Evolutionary conservation across 2,797 vertebrate species (phyloP), one percentile per base, ranked within the genome.

Genomic region (Pampus argenteus): DNA sequence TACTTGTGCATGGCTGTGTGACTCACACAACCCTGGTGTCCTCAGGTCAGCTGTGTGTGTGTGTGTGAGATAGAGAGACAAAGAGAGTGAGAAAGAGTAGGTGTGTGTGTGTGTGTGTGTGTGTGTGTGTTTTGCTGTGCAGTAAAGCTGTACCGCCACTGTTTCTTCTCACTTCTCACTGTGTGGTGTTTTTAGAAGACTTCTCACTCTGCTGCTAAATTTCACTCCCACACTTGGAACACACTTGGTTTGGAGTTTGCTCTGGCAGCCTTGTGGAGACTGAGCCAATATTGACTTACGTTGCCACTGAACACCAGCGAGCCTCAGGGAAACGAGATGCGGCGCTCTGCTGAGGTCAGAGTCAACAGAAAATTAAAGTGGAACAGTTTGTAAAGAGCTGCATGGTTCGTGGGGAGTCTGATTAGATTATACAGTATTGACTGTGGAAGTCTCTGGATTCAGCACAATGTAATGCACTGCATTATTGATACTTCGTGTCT

Each of bases 161-260:
- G 13, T 73, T 71, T 79, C 62, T 31, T 56, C 57, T 79, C 74
- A 76, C 56, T 66, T n/a, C n/a, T n/a, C n/a, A n/a, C n/a, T 36
- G 70, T 61, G 42, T 61, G 62, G 71, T 62, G 66, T 60, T 47
- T 70, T 73, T 10, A 36, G 62, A 64, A 81, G 63, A 40, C 66
- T 57, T 91, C 84, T 88, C 90, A 85, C 75, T 55, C 59, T 31
- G 31, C 66, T 74, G 82, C 62, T 58, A 91, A 51, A 78, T 90
- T 84, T 80, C 79, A 78, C 82, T 71, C 48, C 57, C 59, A 79
- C 76, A 73, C 74, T 69, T 17, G 60, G 59, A 84, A 61, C 25
- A 79, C 60, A 51, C 22, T 62, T 62, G 47, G 58, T 60, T 64
- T 36, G 59, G 74, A 77, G 56, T 52, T 48, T 5, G 63, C 51